Evolutionary conservation across 2,888 invertebrate species (phyloP), one percentile per base, ranked within the genome.

Genomic region (Aquatica leii): DNA sequence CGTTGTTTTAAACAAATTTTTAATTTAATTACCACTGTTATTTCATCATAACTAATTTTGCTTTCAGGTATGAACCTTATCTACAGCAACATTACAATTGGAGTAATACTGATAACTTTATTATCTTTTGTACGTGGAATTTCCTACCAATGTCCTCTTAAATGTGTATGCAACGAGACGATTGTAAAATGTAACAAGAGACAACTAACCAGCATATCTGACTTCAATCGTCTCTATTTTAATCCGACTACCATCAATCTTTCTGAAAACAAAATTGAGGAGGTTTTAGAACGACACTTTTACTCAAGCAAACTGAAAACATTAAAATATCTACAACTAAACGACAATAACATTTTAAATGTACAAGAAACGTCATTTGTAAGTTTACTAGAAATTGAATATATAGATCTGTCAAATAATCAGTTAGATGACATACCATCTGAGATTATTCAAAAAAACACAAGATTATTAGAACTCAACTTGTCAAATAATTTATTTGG

Each of bases 361-460:
- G 74, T 81, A 3, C 76, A 76, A 41, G 73, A 69, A 14, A 65
- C 69, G 9, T 72, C 79, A 1, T 80, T 81, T 57, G 72, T 71
- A 12, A 69, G 72, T 21, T 58, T 81, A 35, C 73, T 73, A 49
- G 75, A 76, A 54, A 65, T 81, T 50, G 77, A 78, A 66, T 77
- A 77, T 62, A 69, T 81, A 8, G 80, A 81, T 68, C 67, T 81
- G 21, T 74, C 76, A 0, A 71, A 75, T 20, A 81, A 81, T 62
- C 66, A 76, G 20, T 57, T 81, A 24, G 76, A 73, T 52, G 66
- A 67, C 31, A 54, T 81, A 1, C 77, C 78, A 0, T 69, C 71
- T 20, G 64, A 71, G 15, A 56, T 80, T 12, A 73, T 81, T 37
- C 61, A 65, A 20, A 65, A 70, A n/a, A 76, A 80, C 59, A 62